Evolutionary conservation across 2,113 vertebrate species (phyloP), one percentile per base, ranked within the genome.

Genomic region (Pterocles gutturalis): DNA sequence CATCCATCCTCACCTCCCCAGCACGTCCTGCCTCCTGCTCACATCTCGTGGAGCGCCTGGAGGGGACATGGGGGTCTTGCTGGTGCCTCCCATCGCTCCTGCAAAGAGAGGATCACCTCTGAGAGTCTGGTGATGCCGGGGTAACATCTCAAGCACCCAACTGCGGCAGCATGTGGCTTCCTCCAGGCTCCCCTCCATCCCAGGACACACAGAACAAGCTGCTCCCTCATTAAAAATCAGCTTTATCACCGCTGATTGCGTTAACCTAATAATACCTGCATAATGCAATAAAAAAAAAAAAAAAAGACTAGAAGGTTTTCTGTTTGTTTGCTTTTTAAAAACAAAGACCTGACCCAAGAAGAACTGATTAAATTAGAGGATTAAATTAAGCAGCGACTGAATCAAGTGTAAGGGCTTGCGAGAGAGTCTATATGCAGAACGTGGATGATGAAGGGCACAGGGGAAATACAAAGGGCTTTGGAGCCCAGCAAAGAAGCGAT

Each of bases 321-420:
- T 87, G 73, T 95, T 95, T 96, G 80, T 92, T 92, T 92, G 38
- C 26, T 25, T 25, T 85, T 72, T 43, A 17, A 22, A 96, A 87
- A 75, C 77, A 91, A 87, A 91, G 89, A 41, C 62, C 81, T 31
- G 36, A 78, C 36, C 81, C 77, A n/a, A 79, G 81, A 78, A 67
- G 82, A 83, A 94, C 93, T 91, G 87, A 96, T 96, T 95, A 90
- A 90, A 93, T 93, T 91, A 84, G 82, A 90, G 49, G 58, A 80
- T 95, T 83, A 91, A 94, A 97, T 94, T 91, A 96, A 90, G 78
- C 54, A 66, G 84, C 8, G 54, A 77, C 87, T 88, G 91, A 96
- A 93, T 72, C 28, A 31, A 94, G 84, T 57, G 31, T 57, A 8
- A 34, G 54, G 89, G 57, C 43, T 92, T 46, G 2, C 0, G 0